Evolutionary conservation across 2,113 vertebrate genomes (phyloP).

Genomic region (Ia io): DNA sequence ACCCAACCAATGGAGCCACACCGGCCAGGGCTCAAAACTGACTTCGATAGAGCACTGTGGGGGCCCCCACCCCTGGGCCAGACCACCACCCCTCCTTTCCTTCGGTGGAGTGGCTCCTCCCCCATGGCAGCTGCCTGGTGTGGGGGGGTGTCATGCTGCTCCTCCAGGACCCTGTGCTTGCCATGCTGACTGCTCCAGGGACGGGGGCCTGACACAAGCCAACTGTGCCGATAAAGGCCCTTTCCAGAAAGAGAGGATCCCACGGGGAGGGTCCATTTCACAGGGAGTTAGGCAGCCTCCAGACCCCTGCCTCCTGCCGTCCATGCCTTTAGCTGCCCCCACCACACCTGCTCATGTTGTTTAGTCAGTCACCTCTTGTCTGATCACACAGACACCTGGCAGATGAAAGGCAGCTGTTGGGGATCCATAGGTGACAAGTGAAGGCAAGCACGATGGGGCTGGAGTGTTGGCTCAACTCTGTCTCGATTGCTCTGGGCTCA

Average conservation of each 20-base stretch:
- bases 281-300: background rate
- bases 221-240: background rate
- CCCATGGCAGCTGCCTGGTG: background rate
- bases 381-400: background rate
- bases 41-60: background rate
- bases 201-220: background rate
- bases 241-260: background rate
- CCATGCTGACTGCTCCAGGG: background rate
- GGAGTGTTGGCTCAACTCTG: background rate
- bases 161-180: background rate
- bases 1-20: too few relatives aligned
- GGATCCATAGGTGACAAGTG: background rate
- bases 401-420: background rate
- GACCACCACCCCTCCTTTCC: background rate
- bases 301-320: background rate
- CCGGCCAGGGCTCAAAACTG: background rate
- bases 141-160: background rate
- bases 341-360: background rate
- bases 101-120: background rate
- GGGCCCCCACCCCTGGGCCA: background rate
- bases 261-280: background rate
- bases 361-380: background rate
- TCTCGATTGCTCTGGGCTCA: background rate
- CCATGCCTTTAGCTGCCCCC: too few relatives aligned
- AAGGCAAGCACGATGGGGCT: background rate